These are phyloP conservation scores for Olivierus martensii DNA, from an alignment of 1,140 invertebrate genomes.

Conservation along the genomic window DNA sequence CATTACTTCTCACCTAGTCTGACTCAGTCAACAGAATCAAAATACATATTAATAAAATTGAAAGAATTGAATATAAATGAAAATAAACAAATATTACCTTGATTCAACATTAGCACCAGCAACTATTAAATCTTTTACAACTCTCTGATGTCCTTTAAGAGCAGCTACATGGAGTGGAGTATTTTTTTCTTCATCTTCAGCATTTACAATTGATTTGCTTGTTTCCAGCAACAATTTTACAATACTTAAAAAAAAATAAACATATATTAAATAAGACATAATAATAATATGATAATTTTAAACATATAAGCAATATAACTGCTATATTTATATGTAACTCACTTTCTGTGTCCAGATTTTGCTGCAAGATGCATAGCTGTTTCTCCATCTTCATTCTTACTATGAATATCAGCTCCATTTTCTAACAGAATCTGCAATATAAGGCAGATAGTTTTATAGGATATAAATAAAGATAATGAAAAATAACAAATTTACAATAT, in stretches of 20 bases:
- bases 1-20: too few species aligned
- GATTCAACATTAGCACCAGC: conserved; percentile 34
- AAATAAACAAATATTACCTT: conserved; percentile 23
- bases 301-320: background rate
- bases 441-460: too few species aligned
- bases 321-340: conserved; percentile 15
- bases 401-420: conserved; percentile 28
- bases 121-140: conserved; percentile 28
- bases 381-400: conserved; percentile 38
- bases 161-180: conserved; percentile 36
- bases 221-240: conserved; percentile 28
- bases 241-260: conserved; percentile 20
- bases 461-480: too few species aligned
- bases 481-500: too few species aligned
- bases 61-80: background rate
- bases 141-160: conserved; percentile 29
- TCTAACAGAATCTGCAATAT: conserved; percentile 29
- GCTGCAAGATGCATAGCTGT: conserved; percentile 37
- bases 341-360: conserved; percentile 33
- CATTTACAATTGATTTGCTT: conserved; percentile 30
- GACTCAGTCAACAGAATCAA: too few species aligned
- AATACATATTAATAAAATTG: too few species aligned
- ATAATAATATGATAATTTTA: background rate
- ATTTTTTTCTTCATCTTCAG: conserved; percentile 29
- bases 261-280: background rate